Conservation (phyloP, 2,888 invertebrate genomes). For the Drosophila neotestacea region DNA sequence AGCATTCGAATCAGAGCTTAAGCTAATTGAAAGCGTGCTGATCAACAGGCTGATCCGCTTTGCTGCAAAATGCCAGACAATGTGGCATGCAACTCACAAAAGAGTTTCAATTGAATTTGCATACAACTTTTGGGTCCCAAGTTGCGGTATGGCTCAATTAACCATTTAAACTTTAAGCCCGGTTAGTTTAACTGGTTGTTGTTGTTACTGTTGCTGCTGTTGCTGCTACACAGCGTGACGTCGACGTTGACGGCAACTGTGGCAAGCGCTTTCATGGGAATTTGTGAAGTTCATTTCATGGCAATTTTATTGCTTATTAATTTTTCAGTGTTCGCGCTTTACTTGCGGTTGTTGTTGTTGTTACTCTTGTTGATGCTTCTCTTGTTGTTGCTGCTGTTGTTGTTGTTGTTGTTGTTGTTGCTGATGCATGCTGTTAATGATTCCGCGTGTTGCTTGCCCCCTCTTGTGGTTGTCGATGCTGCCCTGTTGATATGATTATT, state of each 20-base stretch:
- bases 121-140: conserved; percentile 43
- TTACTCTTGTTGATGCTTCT: conserved; percentile 22
- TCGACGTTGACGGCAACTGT: conserved; percentile 38
- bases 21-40: conserved; percentile 24
- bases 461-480: conserved; percentile 44
- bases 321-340: conserved; percentile 79
- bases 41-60: conserved; percentile 30
- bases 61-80: conserved; percentile 6
- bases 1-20: not conserved
- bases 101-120: conserved; percentile 80
- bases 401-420: conserved; percentile 21
- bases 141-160: conserved; percentile 55
- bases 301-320: conserved; percentile 85
- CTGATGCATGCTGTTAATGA: conserved; percentile 72
- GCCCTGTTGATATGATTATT: conserved; percentile 84
- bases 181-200: conserved; percentile 57
- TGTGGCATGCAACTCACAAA: conserved; percentile 50
- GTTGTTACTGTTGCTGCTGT: conserved; percentile 2
- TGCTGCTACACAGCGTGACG: conserved; percentile 47
- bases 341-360: conserved; percentile 19
- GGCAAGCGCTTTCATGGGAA: conserved; percentile 83
- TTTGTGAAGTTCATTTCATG: conserved; percentile 84
- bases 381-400: conserved; percentile 20
- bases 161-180: conserved; percentile 66
- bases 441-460: conserved; percentile 56